Base-by-base conservation (phyloP, 2,888 invertebrate genomes). In the Brenthis ino region DNA sequence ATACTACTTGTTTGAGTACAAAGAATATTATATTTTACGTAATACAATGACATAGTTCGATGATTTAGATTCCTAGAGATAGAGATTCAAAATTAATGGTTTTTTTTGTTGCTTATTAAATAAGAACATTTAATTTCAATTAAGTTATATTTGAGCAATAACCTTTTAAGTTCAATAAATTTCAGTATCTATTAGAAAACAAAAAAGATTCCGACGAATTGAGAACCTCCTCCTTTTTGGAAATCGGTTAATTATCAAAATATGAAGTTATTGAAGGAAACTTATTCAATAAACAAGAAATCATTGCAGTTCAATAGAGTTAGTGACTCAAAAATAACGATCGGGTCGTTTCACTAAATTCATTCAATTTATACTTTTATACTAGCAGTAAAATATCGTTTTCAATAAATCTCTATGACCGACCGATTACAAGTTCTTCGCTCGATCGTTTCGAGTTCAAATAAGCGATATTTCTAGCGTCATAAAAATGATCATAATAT, bases 401-500 rank as follows among this genome's bases (percentile, higher is more conserved):
- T 51, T 57, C 63, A 65, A 64, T 55, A 63, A 63, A 71, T 65
- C 63, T 64, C 67, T 57, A 65, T 54, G n/a, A 70, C 60, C 64
- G 54, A 64, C 60, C 64, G 54, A 64, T 70, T 68, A 68, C 54
- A 67, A 64, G 70, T 64, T 69, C 58, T 57, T 65, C 56, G 54
- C 63, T 63, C 66, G 64, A 57, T 65, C 55, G 50, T 56, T 66
- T 4, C 43, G 12, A 56, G 60, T 54, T 57, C 65, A 60, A 65
- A 68, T 54, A 66, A 55, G 47, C 57, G 64, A 53, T 71, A 64
- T 71, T 71, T 68, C 65, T 61, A 56, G 57, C 51, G 12, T 66
- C 71, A 58, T 71, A 71, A 68, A 71, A 71, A 63, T 54, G 66
- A 58, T 68, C 66, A 69, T 71, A 71, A 66, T 55, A n/a, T 50